Evolutionary conservation across 2,113 vertebrate genomes (phyloP).

Genomic region (Gallinago media): DNA sequence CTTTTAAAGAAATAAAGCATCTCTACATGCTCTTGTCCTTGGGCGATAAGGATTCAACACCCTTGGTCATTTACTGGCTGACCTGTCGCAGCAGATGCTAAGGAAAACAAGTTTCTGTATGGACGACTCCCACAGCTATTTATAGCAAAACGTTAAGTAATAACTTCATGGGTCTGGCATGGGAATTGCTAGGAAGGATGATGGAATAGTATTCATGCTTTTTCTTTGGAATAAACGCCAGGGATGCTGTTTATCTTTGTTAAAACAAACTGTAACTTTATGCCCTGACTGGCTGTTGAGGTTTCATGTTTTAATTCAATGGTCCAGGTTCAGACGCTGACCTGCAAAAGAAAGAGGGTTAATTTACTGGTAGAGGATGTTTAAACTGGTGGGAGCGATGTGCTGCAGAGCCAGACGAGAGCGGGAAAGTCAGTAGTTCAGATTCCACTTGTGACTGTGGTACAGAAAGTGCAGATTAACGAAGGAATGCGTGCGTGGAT

Average conservation of each 20-base stretch:
- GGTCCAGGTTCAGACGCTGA: not conserved
- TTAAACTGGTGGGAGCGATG: not conserved
- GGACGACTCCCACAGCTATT: not conserved
- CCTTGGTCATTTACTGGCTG: not conserved
- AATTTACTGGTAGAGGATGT: not conserved
- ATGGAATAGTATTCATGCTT: not conserved
- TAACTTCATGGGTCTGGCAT: not conserved
- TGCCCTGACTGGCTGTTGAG: not conserved
- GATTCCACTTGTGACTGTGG: slow-evolving; percentile 20
- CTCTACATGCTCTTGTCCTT: not conserved
- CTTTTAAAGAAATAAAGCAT: not conserved
- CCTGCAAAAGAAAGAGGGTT: not conserved
- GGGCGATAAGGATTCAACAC: not conserved
- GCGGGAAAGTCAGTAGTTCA: not conserved
- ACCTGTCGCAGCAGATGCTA: not conserved
- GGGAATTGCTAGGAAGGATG: not conserved
- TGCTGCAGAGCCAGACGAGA: not conserved
- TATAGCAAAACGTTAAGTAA: not conserved
- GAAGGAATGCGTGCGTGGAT: not conserved
- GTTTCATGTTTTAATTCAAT: slow-evolving; percentile 2
- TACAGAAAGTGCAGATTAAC: slow-evolving; percentile 35
- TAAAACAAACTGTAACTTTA: slow-evolving; percentile 25
- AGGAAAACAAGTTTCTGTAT: not conserved
- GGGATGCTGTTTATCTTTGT: slow-evolving; percentile 41
- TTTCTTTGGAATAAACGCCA: not conserved